Percentiles rank a stretch among this genome's conserved stretches.
Evolutionary conservation across 2,797 vertebrate species (phyloP).

Genomic region (Pangasius macronema): DNA sequence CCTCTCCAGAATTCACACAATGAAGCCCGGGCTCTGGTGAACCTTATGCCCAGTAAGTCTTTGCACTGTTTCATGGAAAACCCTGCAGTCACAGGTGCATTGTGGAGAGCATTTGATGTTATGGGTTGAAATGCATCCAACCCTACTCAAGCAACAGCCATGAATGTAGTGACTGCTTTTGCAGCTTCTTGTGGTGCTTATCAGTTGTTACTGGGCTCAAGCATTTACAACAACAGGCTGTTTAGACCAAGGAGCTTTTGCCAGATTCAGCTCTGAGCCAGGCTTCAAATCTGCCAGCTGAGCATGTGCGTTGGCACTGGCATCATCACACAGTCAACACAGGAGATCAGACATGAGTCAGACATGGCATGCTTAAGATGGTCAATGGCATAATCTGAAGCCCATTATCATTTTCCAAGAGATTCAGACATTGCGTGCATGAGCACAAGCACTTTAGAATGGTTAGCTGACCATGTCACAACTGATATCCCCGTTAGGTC

Average conservation of each 20-base stretch:
- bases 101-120: not conserved
- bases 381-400: not conserved
- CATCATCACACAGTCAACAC: not conserved
- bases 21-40: not conserved
- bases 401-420: not conserved
- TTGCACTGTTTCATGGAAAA: not conserved
- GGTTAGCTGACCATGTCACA: too few species aligned
- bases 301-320: not conserved
- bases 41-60: not conserved
- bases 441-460: not conserved
- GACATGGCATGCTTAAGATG: not conserved
- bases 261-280: not conserved
- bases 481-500: too few species aligned
- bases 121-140: not conserved
- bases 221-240: not conserved
- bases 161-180: not conserved
- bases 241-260: not conserved
- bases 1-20: not conserved
- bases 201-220: too few species aligned
- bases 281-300: slow-evolving; percentile 7
- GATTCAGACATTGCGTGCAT: not conserved
- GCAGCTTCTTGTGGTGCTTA: not conserved
- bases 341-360: slow-evolving; percentile 5
- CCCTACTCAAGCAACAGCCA: not conserved
- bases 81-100: not conserved